Evolutionary conservation across 2,797 vertebrate species (phyloP), one percentile per base, ranked within the genome.

Genomic region (Hydrophis major): DNA sequence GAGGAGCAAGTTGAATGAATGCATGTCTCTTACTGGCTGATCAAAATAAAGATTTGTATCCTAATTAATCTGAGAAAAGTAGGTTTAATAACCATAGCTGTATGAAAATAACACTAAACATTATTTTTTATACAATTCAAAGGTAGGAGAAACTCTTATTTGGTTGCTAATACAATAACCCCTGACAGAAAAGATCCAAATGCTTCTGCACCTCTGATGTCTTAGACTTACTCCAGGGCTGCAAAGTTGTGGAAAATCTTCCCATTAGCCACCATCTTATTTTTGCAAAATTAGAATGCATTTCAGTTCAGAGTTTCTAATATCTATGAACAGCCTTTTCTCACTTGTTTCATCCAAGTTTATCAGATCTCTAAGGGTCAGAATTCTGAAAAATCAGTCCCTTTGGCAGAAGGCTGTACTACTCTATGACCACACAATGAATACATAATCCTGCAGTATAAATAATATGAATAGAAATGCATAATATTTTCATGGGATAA

Each of bases 401-500:
- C 74, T 78, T 78, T 78, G 37, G 20, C 14, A 42, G 37, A 42
- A 78, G 18, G 18, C 1, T 78, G 7, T 22, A 42, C 69, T 92
- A 86, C 86, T 93, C 88, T 94, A 89, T 94, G 89, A 91, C 0
- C 0, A 6, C 94, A 78, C 89, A 93, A 32, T 87, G 92, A 90
- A 61, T 92, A 91, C 56, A 94, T 74, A 89, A 94, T 91, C 92
- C 78, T 90, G 88, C 3, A 55, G 90, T 87, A 91, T 93, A 94
- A 90, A 96, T 93, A 50, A 92, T 59, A 90, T 92, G 2, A 2
- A 90, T 89, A 94, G 32, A 92, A 96, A 92, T 91, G 92, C 94
- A 47, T 86, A 93, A 96, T 93, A 95, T 95, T 93, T 93, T 96
- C 90, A 47, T 53, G 91, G 95, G 94, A 92, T 93, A 95, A 96